Evolutionary conservation across 1,140 invertebrate genomes (phyloP).

Genomic region (Grapholita molesta): DNA sequence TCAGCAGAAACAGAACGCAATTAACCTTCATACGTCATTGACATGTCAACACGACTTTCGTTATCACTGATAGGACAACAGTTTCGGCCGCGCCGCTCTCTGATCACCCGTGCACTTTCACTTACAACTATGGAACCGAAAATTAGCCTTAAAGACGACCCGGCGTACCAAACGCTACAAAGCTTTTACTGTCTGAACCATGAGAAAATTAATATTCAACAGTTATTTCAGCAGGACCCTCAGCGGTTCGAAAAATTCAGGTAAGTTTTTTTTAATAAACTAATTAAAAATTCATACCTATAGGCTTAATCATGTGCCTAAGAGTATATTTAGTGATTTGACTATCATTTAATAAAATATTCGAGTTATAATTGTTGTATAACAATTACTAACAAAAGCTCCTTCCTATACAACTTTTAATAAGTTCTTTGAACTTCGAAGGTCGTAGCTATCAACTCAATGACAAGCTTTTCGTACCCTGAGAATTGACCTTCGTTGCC

Average conservation of each 20-base stretch:
- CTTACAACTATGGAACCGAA: slow-evolving; percentile 63
- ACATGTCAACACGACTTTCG: slow-evolving; percentile 67
- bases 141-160: slow-evolving; percentile 80
- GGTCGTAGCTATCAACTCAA: slow-evolving; percentile 23
- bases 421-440: slow-evolving; percentile 20
- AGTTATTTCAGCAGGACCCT: slow-evolving; percentile 87
- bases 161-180: slow-evolving; percentile 85
- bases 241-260: slow-evolving; percentile 90
- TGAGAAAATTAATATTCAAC: slow-evolving; percentile 85
- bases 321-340: not conserved
- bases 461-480: slow-evolving; percentile 12
- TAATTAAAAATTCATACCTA: not conserved
- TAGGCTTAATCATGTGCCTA: not conserved
- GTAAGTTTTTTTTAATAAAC: slow-evolving; percentile 70
- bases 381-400: not conserved
- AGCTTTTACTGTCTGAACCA: slow-evolving; percentile 84
- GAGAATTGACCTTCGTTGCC: slow-evolving; percentile 3
- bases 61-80: slow-evolving; percentile 60
- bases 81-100: slow-evolving; percentile 35
- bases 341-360: not conserved
- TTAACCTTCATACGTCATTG: slow-evolving; percentile 73
- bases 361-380: not conserved
- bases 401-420: slow-evolving; percentile 15
- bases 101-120: slow-evolving; percentile 38
- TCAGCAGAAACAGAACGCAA: slow-evolving; percentile 52